Base-by-base conservation (phyloP, 2,797 vertebrate species). In the Acropternis orthonyx region DNA sequence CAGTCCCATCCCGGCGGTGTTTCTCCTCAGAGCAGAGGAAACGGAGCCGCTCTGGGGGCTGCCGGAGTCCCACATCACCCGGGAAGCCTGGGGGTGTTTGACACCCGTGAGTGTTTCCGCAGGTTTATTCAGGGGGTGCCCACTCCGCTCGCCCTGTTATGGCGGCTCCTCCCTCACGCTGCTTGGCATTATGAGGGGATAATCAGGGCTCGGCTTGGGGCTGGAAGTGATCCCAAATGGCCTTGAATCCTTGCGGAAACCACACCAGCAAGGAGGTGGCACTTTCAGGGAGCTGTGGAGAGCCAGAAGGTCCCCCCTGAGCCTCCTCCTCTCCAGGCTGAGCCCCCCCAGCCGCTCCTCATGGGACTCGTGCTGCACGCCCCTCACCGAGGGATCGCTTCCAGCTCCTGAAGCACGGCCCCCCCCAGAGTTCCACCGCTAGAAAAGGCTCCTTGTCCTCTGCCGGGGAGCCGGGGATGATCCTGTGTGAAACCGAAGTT, bases 1-100 rank as follows among this genome's bases (percentile, higher is more conserved):
- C 0, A 0, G 5, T 8, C 19, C 15, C 7, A 3, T 27, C 2
- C 4, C 3, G 13, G 14, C 0, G 0, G 52, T 6, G 28, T 30
- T 54, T 78, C 43, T 92, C 22, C 58, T 75, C 52, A 28, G 44
- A 28, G 23, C 15, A 58, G 32, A 20, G 28, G 34, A 28, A 32
- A 18, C 6, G 36, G 15, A 14, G 2, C n/a, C 0, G 0, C 34
- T 32, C 12, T 6, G 7, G 6, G 28, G 46, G 9, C 41, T 55
- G 37, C 3, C 12, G 7, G 54, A 10, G 28, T 66, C 6, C 28
- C 32, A 5, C 0, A 2, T 49, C 54, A 21, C 26, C 17, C 2
- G 5, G 24, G 10, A 61, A 44, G 22, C 22, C 28, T 27, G 34
- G 8, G 19, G 3, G 0, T 6, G 24, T 41, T 73, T 48, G 27